phyloP scores from a whole-genome alignment of 2,797 vertebrate species.

The Sebastes melanostomus region DNA sequence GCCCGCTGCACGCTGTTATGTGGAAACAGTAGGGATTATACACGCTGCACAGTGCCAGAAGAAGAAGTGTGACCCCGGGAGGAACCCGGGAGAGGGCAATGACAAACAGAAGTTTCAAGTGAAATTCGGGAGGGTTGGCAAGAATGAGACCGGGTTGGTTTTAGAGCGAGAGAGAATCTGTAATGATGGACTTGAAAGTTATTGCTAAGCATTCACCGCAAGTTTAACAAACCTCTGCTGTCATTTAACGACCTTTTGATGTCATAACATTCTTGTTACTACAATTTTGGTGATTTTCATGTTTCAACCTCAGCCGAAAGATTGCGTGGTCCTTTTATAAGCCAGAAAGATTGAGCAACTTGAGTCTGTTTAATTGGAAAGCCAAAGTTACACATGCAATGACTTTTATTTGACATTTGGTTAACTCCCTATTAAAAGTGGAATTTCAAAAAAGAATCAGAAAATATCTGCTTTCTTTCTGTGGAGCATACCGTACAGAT shows the following conservation, averaged over 20 bases:
- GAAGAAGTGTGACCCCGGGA: no score
- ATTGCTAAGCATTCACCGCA: not conserved
- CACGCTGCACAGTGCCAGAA: no score
- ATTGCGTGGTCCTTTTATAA: constrained; percentile 9
- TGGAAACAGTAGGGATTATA: no score
- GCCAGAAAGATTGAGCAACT: constrained; percentile 1
- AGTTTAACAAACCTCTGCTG: not conserved
- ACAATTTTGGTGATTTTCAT: constrained; percentile 43
- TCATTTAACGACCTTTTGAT: constrained; percentile 28
- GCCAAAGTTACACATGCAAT: not conserved
- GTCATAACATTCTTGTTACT: constrained; percentile 32
- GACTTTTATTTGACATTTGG: constrained; percentile 61
- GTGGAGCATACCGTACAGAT: constrained; percentile 9
- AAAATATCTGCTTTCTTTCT: not conserved
- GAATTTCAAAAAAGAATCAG: not conserved
- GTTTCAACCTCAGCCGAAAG: constrained; percentile 21
- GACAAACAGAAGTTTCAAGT: no score
- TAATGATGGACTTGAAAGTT: constrained; percentile 5
- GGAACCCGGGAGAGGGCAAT: no score
- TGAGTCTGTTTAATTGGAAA: constrained; percentile 27
- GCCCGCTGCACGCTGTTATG: no score
- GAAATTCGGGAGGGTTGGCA: no score
- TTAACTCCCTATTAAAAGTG: constrained; percentile 9
- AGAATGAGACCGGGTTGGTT: not conserved
- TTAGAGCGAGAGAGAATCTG: not conserved